Evolutionary conservation across 2,113 vertebrate genomes (phyloP).

Genomic region (Microcebus ravelobensis): DNA sequence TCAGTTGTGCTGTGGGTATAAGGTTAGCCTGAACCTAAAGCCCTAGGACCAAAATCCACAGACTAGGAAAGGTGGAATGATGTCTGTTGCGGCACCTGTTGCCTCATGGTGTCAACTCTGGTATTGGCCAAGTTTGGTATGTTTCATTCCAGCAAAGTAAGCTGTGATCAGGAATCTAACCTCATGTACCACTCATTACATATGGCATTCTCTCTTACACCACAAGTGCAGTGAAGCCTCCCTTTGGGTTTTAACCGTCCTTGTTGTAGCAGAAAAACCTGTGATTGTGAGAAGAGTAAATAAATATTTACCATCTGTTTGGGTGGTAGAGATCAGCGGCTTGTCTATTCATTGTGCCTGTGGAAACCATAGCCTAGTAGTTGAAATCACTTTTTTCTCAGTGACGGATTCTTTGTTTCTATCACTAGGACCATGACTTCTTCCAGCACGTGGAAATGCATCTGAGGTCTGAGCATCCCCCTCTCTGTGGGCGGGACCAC

Average conservation of each 20-base stretch:
- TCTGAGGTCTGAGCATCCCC: constrained; percentile 96
- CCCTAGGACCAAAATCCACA: neutral
- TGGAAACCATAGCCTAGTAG: neutral
- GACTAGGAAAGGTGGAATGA: neutral
- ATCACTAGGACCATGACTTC: constrained; percentile 95
- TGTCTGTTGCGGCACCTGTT: neutral
- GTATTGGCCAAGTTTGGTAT: neutral
- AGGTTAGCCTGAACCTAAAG: neutral
- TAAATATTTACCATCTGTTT: neutral
- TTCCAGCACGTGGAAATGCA: constrained; percentile 99
- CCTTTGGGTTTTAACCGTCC: neutral
- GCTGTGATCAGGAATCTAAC: neutral
- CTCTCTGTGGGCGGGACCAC: constrained; percentile 96
- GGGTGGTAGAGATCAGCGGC: neutral
- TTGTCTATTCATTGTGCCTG: constrained; percentile 2
- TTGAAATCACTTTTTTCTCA: neutral
- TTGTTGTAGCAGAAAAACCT: neutral
- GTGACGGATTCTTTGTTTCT: constrained; percentile 35
- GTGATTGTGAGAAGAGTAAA: neutral
- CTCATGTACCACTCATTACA: neutral
- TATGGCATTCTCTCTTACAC: neutral
- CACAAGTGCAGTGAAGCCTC: neutral
- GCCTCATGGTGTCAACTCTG: neutral
- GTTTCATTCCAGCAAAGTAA: neutral
- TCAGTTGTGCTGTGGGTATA: neutral